A percentile compares a stretch with the other conserved stretches of the same genome.
phyloP scores from a whole-genome alignment of 64 coral and sea anemone species.

The Cladopsammia gracilis region DNA sequence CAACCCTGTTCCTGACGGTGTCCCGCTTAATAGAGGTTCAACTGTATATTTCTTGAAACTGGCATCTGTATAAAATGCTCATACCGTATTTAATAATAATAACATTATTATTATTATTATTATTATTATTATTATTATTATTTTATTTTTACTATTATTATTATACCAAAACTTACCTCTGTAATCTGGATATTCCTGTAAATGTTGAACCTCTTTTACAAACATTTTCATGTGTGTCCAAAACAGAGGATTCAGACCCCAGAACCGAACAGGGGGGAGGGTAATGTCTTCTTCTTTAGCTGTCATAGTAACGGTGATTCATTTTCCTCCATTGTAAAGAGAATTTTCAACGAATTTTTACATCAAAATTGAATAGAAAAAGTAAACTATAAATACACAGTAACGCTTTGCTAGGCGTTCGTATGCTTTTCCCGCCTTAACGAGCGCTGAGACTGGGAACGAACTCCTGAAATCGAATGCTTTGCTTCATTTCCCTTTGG shows the following conservation, averaged over 20 bases:
- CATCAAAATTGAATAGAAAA: too few relatives aligned
- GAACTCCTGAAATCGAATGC: background rate
- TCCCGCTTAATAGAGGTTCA: too few relatives aligned
- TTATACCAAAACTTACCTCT: slow-evolving; percentile 37
- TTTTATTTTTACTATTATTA: too few relatives aligned
- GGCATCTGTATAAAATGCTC: too few relatives aligned
- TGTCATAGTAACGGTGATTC: background rate
- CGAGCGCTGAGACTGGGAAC: background rate
- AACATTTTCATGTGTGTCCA: slow-evolving; percentile 91
- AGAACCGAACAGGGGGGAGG: slow-evolving; percentile 58
- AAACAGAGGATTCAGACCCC: slow-evolving; percentile 84
- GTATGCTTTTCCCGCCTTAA: background rate
- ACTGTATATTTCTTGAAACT: too few relatives aligned
- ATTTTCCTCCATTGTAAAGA: background rate
- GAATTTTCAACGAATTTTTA: background rate
- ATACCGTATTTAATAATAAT: too few relatives aligned
- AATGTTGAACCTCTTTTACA: slow-evolving; percentile 54
- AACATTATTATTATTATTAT: too few relatives aligned
- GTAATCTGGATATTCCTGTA: slow-evolving; percentile 67
- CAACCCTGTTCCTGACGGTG: too few relatives aligned
- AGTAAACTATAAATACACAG: too few relatives aligned
- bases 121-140: too few relatives aligned
- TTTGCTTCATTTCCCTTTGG: background rate
- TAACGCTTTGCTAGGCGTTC: background rate
- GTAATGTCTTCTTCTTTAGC: background rate